Conservation (phyloP, 2,113 vertebrate species). For the Albula goreensis region DNA sequence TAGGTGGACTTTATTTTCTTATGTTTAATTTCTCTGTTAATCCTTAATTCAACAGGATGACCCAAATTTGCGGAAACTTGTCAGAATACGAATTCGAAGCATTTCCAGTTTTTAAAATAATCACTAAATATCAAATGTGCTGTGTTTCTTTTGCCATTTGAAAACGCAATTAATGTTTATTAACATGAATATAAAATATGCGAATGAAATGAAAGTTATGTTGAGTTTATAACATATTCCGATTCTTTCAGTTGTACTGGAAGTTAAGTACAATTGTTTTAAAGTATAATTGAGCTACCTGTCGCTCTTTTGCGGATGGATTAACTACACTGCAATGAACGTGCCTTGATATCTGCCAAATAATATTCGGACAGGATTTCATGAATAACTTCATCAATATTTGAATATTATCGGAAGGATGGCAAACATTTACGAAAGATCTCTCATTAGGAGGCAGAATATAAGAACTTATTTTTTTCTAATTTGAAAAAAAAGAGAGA, state of each 20-base stretch:
- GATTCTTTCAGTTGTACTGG: neutral
- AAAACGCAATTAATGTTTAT: neutral
- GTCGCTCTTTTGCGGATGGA: neutral
- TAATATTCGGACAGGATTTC: neutral
- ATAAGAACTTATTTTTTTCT: too few species aligned
- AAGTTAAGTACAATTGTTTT: too few species aligned
- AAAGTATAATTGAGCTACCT: neutral
- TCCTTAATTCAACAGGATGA: neutral
- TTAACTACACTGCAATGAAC: neutral
- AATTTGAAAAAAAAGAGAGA: too few species aligned
- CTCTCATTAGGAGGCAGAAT: too few species aligned
- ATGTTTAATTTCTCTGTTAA: constrained; percentile 1
- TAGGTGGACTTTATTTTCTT: constrained; percentile 2
- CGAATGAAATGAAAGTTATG: neutral
- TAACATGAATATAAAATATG: neutral
- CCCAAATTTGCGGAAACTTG: neutral
- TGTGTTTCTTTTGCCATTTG: neutral
- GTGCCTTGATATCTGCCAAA: neutral
- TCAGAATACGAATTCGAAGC: neutral
- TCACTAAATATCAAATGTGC: neutral
- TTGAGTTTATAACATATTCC: neutral
- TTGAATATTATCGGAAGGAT: too few species aligned
- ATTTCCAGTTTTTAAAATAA: neutral
- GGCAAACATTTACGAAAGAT: too few species aligned
- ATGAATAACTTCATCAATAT: neutral